A percentile compares a stretch with the other conserved stretches of the same genome.
phyloP scores from a whole-genome alignment of 2,113 vertebrate genomes.

The Mesitornis unicolor region DNA sequence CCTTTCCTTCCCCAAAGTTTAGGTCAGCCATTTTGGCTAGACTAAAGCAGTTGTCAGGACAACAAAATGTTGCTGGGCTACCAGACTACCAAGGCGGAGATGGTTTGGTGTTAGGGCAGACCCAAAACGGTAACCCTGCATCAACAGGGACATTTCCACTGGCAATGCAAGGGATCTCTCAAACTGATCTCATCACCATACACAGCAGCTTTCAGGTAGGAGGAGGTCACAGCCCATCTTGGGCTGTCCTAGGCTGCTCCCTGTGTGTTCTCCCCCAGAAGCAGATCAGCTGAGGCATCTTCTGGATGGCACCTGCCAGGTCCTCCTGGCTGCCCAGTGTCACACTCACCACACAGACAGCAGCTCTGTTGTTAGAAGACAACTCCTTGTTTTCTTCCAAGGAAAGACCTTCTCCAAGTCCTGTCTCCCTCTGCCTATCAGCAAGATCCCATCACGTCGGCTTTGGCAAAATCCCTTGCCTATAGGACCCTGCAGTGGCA shows the following conservation, averaged over 20 bases:
- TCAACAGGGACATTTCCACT: not conserved
- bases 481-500: not conserved
- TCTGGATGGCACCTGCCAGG: not conserved
- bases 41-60: not conserved
- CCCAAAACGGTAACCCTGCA: not conserved
- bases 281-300: not conserved
- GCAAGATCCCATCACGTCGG: not conserved
- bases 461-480: not conserved
- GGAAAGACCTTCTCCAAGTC: not conserved
- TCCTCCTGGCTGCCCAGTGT: not conserved
- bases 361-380: not conserved
- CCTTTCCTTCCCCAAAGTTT: not conserved
- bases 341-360: too few species aligned
- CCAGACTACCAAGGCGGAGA: not conserved
- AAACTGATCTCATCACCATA: fast-evolving
- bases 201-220: not conserved
- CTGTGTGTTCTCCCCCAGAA: not conserved
- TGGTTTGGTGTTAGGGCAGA: not conserved
- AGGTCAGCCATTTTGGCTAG: not conserved
- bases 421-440: not conserved
- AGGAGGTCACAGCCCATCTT: not conserved
- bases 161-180: not conserved
- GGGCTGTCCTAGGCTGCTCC: not conserved
- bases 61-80: not conserved
- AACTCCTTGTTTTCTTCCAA: not conserved